Evolutionary conservation across 2,888 invertebrate species (phyloP), one percentile per base, ranked within the genome.

Genomic region (Piscicola geometra): DNA sequence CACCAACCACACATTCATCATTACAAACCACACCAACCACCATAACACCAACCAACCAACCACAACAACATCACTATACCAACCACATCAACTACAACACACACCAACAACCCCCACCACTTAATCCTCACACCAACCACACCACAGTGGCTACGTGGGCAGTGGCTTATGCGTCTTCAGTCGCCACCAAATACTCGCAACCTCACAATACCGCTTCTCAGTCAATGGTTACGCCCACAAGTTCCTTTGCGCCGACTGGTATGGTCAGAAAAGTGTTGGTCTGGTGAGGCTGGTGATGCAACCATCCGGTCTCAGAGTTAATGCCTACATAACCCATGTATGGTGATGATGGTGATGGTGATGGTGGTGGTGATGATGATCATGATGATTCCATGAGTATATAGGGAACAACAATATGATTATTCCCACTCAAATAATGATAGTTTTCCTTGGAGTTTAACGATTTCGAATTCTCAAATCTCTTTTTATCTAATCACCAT

Each of bases 211-310:
- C 85, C 91, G 92, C 79, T 99, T 94, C 92, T 90, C 94, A 28
- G 88, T 99, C n/a, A 99, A 99, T 87, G 99, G 99, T 1, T 98
- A 96, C 84, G 91, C 95, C 67, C 93, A 96, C 87, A 92, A 93
- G 87, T 87, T 96, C 78, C 93, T 93, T 79, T 98, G 98, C 84
- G 98, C 94, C 0, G 99, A 99, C 85, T 99, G 99, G 99, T 98
- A 94, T 86, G 97, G 95, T 56, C 97, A 97, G 2, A 99, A 99
- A 88, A 95, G 84, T 25, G 81, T 84, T 25, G 87, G 87, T 1
- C 80, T 88, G 76, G 84, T 82, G 67, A 81, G 81, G 69, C 77
- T 80, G 12, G 52, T 76, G 9, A 52, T 78, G 28, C 75, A 72
- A 28, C 72, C 72, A 32, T 12, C 89, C 81, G 77, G 89, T 80